Evolutionary conservation across 2,888 invertebrate genomes (phyloP).

Genomic region (Rutpela maculata): DNA sequence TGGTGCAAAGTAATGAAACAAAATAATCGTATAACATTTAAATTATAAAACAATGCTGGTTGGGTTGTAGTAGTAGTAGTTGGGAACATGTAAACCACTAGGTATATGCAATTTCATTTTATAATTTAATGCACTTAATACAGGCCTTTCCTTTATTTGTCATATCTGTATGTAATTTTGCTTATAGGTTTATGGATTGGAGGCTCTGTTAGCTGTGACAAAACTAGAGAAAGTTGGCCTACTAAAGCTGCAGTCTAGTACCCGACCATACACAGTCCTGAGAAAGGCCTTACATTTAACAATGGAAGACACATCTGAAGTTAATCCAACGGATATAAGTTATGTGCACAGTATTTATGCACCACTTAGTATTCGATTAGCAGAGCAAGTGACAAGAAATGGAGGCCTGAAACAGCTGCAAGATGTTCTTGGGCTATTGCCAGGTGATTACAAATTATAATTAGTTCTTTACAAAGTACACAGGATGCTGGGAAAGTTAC

Average conservation of each 20-base stretch:
- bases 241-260: slow-evolving; percentile 84
- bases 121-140: too few species aligned
- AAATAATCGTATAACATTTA: too few species aligned
- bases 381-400: slow-evolving; percentile 86
- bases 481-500: too few species aligned
- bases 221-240: slow-evolving; percentile 93
- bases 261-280: slow-evolving; percentile 84
- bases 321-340: slow-evolving; percentile 89
- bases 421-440: slow-evolving; percentile 88
- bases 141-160: too few species aligned
- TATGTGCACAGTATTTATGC: slow-evolving; percentile 96
- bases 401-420: slow-evolving; percentile 88
- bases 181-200: slow-evolving; percentile 89
- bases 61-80: too few species aligned
- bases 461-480: background rate
- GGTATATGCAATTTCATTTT: too few species aligned
- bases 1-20: too few species aligned
- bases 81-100: too few species aligned
- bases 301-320: slow-evolving; percentile 91
- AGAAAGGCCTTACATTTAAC: slow-evolving; percentile 90
- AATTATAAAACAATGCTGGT: too few species aligned
- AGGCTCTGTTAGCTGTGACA: slow-evolving; percentile 86
- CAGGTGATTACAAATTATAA: slow-evolving; percentile 74
- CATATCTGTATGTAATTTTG: background rate
- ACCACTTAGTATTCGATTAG: slow-evolving; percentile 91